A percentile compares a stretch with the other conserved stretches of the same genome.
Evolutionary conservation across 2,888 invertebrate genomes (phyloP).

Genomic region (Galeruca laticollis): DNA sequence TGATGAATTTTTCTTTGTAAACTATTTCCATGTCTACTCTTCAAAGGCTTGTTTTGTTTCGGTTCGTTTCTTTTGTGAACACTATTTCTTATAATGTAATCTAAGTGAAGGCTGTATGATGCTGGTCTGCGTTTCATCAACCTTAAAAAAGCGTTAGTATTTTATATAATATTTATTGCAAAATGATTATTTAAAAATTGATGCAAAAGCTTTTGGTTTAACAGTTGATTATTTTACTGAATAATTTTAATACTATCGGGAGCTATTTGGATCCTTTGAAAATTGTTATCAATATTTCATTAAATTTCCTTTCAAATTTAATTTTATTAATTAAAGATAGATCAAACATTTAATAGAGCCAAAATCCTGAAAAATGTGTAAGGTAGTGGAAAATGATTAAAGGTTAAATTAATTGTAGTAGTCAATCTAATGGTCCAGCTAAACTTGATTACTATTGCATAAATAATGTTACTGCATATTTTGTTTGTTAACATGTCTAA

Average conservation of each 20-base stretch:
- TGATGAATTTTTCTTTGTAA: conserved; percentile 61
- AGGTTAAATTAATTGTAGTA: no score
- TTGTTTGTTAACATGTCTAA: no score
- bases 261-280: background rate
- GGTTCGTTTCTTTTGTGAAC: conserved; percentile 59
- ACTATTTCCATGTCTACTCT: conserved; percentile 53
- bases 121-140: conserved; percentile 85
- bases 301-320: no score
- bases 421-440: no score
- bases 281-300: no score
- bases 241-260: conserved; percentile 11
- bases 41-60: conserved; percentile 54
- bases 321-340: no score
- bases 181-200: background rate
- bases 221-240: background rate
- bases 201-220: background rate
- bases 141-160: conserved; percentile 50
- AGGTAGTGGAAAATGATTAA: no score
- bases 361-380: no score
- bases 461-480: no score
- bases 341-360: no score
- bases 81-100: conserved; percentile 76
- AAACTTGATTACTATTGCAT: no score
- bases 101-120: conserved; percentile 85
- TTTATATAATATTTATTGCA: background rate